Evolutionary conservation across 2,888 invertebrate species (phyloP), one percentile per base, ranked within the genome.

Genomic region (Lathronympha strigana): DNA sequence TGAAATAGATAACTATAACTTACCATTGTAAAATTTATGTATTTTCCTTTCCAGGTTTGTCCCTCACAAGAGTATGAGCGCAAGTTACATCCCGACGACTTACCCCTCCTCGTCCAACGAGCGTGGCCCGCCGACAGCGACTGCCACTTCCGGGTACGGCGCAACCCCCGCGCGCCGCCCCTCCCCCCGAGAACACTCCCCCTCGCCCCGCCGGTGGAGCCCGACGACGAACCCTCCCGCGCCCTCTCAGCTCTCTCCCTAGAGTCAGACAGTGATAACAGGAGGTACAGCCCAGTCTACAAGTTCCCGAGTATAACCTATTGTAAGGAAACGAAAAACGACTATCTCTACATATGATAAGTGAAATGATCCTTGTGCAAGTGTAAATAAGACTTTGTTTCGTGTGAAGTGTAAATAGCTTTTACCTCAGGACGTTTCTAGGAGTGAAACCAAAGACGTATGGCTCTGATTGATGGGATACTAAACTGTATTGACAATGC

Each of bases 1-100:
- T n/a, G n/a, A n/a, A n/a, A n/a, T n/a, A n/a, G n/a, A n/a, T n/a
- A 40, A 17, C 17, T 40, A 17, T 1, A n/a, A n/a, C 4, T 4
- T n/a, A 36, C 8, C 36, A 36, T 36, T 36, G 5, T n/a, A 36
- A n/a, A 13, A 23, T 6, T 0, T n/a, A 9, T 49, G 19, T 17
- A 23, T 19, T 45, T 15, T 17, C 4, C 1, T 43, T 83, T 86
- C 8, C 83, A 94, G 94, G 94, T 94, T 25, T 95, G 95, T 76
- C 94, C 95, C 69, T 95, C 95, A 6, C 96, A 96, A 84, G 97
- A 97, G 84, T 97, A 97, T 87, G 97, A 97, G 85, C 94, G 97
- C 66, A 97, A 97, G 88, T 88, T 97, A 38, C 97, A 97, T 84
- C 96, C 96, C 0, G 97, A 97, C 73, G 97, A 97, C 84, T 93